A percentile compares a stretch with the other conserved stretches of the same genome.
Conservation (phyloP, 2,888 invertebrate genomes). For the Atherix ibis region DNA sequence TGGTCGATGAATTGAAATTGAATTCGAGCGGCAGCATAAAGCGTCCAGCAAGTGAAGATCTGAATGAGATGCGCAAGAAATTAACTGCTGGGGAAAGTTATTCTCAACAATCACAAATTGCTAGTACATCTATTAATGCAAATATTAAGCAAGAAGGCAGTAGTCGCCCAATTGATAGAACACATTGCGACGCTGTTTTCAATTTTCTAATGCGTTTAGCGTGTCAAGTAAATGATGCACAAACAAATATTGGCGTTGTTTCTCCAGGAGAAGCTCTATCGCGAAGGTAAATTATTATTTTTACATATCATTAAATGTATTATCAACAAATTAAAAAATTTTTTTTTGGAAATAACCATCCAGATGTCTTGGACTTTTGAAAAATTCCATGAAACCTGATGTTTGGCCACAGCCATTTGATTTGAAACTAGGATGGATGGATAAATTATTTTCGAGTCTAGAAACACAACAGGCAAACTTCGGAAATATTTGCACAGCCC, state of each 20-base stretch:
- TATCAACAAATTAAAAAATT: too few species aligned
- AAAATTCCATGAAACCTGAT: constrained; percentile 80
- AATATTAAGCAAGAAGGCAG: constrained; percentile 49
- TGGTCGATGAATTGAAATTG: constrained; percentile 10
- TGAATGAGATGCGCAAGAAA: constrained; percentile 25
- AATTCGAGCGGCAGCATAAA: constrained; percentile 17
- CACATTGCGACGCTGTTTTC: constrained; percentile 80
- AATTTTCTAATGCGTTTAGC: constrained; percentile 82
- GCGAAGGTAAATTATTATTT: constrained; percentile 41
- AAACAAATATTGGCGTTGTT: constrained; percentile 33
- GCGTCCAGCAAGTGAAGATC: constrained; percentile 25
- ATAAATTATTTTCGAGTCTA: constrained; percentile 54
- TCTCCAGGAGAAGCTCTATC: constrained; percentile 56
- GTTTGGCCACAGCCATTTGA: constrained; percentile 89
- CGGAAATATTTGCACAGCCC: constrained; percentile 80
- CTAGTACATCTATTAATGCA: background rate
- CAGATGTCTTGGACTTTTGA: constrained; percentile 68
- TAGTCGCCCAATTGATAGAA: constrained; percentile 69
- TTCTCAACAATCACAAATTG: constrained; percentile 10
- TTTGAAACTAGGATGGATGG: constrained; percentile 77
- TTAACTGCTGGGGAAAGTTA: constrained; percentile 19
- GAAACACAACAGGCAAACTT: constrained; percentile 38
- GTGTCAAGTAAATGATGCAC: constrained; percentile 67
- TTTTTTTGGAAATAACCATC: too few species aligned
- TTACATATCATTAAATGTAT: too few species aligned